A percentile compares a stretch with the other conserved stretches of the same genome.
Evolutionary conservation across 1,140 invertebrate genomes (phyloP).

Genomic region (Tenebrio molitor): DNA sequence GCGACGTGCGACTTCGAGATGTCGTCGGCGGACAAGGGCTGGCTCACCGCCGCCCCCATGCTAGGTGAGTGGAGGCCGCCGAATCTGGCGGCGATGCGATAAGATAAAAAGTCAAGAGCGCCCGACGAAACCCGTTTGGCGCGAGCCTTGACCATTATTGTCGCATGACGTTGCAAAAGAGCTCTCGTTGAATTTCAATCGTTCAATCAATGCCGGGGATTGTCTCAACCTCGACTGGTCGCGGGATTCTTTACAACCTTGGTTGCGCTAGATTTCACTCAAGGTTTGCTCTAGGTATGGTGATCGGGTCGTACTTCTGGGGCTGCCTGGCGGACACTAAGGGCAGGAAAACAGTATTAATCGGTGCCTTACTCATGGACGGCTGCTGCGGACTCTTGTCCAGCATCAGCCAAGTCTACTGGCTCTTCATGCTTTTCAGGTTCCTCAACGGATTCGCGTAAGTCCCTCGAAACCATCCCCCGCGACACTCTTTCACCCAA

Average conservation of each 20-base stretch:
- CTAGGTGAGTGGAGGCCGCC: constrained; percentile 70
- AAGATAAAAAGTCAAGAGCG: constrained; percentile 11
- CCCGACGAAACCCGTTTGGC: background rate
- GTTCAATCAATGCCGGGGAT: constrained; percentile 18
- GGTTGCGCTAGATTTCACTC: no score
- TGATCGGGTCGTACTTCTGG: constrained; percentile 91
- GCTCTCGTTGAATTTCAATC: background rate
- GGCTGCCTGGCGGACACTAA: constrained; percentile 87
- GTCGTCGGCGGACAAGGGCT: constrained; percentile 81
- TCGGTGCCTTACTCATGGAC: constrained; percentile 83
- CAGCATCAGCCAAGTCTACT: constrained; percentile 82
- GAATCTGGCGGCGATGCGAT: background rate
- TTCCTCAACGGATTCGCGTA: constrained; percentile 90
- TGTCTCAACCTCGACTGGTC: constrained; percentile 24
- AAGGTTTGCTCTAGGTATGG: constrained; percentile 84
- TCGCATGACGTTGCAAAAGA: background rate
- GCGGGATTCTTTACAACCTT: constrained; percentile 9
- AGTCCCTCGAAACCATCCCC: constrained; percentile 66
- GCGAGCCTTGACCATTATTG: constrained; percentile 19
- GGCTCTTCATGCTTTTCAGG: constrained; percentile 81
- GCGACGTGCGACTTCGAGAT: constrained; percentile 83
- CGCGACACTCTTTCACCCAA: background rate
- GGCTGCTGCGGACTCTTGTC: constrained; percentile 81
- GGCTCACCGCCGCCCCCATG: constrained; percentile 83
- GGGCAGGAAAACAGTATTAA: constrained; percentile 82